These are phyloP conservation scores for Mionectes macconnelli DNA, from an alignment of 2,113 vertebrate species.

Conservation along the genomic window DNA sequence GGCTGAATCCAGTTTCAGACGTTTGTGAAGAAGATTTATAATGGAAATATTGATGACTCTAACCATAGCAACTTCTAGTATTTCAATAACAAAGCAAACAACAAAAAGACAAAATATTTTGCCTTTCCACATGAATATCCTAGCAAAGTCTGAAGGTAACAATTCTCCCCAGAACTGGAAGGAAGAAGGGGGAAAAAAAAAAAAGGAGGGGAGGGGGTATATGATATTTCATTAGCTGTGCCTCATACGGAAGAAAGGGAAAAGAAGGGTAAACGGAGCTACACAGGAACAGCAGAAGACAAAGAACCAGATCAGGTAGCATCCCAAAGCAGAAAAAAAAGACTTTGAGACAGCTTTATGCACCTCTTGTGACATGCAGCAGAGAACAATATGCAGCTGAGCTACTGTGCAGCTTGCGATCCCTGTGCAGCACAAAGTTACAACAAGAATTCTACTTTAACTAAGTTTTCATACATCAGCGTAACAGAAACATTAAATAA, in stretches of 20 bases:
- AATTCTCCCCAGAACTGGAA: neutral
- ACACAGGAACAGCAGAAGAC: neutral
- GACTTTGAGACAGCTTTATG: neutral
- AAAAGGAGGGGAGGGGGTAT: accelerated
- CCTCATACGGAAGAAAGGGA: neutral
- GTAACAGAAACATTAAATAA: neutral
- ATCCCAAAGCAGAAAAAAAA: neutral
- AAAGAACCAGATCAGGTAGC: neutral
- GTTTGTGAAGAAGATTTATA: constrained; percentile 48
- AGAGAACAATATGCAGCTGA: neutral
- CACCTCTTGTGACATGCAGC: neutral
- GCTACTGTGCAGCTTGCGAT: neutral
- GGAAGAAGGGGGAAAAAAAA: accelerated
- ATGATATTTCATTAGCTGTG: neutral
- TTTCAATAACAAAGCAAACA: constrained; percentile 22
- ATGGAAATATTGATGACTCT: constrained; percentile 45
- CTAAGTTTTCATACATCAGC: neutral
- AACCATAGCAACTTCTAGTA: constrained; percentile 34
- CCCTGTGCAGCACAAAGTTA: neutral
- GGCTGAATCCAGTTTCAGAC: constrained; percentile 44
- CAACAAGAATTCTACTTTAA: neutral
- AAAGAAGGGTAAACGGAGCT: neutral
- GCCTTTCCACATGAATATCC: neutral
- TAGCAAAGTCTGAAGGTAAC: neutral
- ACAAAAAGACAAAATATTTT: neutral